phyloP scores from a whole-genome alignment of 2,888 invertebrate species.

The Catotricha subobsoleta region DNA sequence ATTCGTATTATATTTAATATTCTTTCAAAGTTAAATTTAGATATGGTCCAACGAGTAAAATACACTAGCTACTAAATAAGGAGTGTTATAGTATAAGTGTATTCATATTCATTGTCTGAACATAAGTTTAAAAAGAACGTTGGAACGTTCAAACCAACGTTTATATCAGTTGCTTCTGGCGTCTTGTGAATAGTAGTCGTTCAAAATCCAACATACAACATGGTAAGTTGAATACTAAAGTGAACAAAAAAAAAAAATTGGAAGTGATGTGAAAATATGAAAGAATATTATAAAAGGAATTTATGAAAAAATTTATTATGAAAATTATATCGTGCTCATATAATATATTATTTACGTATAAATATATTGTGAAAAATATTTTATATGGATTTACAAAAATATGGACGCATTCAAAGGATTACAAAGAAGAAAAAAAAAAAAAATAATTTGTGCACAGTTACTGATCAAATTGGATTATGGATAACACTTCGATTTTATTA shows the following conservation, averaged over 20 bases:
- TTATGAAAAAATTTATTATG: background rate
- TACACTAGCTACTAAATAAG: conserved; percentile 14
- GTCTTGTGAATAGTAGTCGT: conserved; percentile 26
- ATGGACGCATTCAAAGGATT: no score
- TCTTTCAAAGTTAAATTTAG: conserved; percentile 21
- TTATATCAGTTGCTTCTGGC: conserved; percentile 30
- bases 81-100: conserved; percentile 14
- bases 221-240: conserved; percentile 23
- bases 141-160: conserved; percentile 2
- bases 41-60: conserved; percentile 17
- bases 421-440: no score
- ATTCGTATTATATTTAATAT: background rate
- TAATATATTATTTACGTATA: no score
- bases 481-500: no score
- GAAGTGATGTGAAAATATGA: conserved; percentile 7
- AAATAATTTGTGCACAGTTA: no score
- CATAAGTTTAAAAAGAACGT: conserved; percentile 5
- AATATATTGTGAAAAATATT: no score
- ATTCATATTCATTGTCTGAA: conserved; percentile 4
- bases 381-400: no score
- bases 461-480: no score
- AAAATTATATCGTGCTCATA: no score
- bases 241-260: no score
- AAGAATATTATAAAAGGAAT: background rate
- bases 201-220: conserved; percentile 19